Conservation (phyloP, 2,888 invertebrate species). For the Cryptocephalus primarius region DNA sequence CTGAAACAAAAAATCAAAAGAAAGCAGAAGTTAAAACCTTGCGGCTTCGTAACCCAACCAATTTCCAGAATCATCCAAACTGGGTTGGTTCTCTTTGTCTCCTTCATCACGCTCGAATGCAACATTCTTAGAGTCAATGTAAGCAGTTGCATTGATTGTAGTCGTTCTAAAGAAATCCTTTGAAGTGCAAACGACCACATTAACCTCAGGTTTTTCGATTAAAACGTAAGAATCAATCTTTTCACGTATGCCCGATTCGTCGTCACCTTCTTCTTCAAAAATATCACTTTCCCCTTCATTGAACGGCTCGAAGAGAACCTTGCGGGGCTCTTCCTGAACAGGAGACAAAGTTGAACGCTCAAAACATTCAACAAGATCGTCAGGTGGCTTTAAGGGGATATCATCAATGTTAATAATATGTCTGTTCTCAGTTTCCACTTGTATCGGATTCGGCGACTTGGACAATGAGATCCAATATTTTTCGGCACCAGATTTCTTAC, state of each 20-base stretch:
- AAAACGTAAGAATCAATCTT: slow-evolving; percentile 13
- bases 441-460: slow-evolving; percentile 14
- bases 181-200: slow-evolving; percentile 22
- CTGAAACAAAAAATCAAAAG: slow-evolving; percentile 3
- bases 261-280: background rate
- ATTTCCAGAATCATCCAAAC: slow-evolving; percentile 21
- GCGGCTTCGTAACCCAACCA: slow-evolving; percentile 36
- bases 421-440: slow-evolving; percentile 4
- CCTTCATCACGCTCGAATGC: slow-evolving; percentile 14
- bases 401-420: slow-evolving; percentile 27
- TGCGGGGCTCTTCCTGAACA: slow-evolving; percentile 27
- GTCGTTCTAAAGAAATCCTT: slow-evolving; percentile 26
- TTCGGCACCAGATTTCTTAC: slow-evolving; percentile 23
- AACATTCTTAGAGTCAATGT: slow-evolving; percentile 21
- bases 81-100: slow-evolving; percentile 17
- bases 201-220: slow-evolving; percentile 21
- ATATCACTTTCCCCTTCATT: background rate
- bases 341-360: slow-evolving; percentile 19
- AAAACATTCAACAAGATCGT: slow-evolving; percentile 12
- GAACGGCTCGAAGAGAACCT: slow-evolving; percentile 17
- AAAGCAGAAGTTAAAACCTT: slow-evolving; percentile 25
- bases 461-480: slow-evolving; percentile 31
- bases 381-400: slow-evolving; percentile 28
- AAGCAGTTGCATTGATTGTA: slow-evolving; percentile 17
- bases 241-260: slow-evolving; percentile 4